A percentile compares a stretch with the other conserved stretches of the same genome.
These are phyloP conservation scores for Ardeotis arabs DNA, from an alignment of 2,113 vertebrate genomes.

Conservation along the genomic window DNA sequence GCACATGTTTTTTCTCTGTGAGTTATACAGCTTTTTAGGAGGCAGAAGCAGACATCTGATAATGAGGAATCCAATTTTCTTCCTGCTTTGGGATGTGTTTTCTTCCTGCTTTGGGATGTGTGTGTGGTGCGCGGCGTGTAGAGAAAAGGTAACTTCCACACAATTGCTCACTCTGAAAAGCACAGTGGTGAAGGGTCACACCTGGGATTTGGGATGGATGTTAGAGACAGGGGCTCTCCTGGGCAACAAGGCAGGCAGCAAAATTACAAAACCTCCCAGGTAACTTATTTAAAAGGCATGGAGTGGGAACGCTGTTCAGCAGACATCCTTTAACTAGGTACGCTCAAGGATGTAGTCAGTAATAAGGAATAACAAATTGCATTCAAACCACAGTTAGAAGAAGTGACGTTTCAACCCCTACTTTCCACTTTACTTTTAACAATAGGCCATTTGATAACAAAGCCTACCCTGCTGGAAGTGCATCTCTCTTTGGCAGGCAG, in stretches of 20 bases:
- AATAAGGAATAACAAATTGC: constrained; percentile 5
- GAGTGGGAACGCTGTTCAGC: background rate
- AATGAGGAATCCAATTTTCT: background rate
- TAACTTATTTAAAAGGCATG: background rate
- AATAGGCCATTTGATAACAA: background rate
- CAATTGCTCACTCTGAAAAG: rapidly evolving
- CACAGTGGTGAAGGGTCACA: background rate
- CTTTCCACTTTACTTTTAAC: background rate
- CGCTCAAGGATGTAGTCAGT: background rate
- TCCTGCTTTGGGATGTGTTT: background rate
- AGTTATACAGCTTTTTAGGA: background rate
- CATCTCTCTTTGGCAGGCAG: background rate
- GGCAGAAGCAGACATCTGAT: background rate
- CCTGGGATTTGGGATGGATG: background rate
- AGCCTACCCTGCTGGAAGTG: background rate
- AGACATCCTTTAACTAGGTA: background rate
- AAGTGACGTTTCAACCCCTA: background rate
- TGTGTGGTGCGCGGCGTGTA: rapidly evolving
- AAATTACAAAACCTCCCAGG: background rate
- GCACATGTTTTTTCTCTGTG: background rate
- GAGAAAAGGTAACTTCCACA: background rate
- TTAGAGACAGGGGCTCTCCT: background rate
- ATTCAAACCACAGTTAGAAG: background rate
- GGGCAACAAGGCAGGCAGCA: background rate
- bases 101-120: background rate